phyloP scores from a whole-genome alignment of 2,888 invertebrate species.

The Mythimna pallens region DNA sequence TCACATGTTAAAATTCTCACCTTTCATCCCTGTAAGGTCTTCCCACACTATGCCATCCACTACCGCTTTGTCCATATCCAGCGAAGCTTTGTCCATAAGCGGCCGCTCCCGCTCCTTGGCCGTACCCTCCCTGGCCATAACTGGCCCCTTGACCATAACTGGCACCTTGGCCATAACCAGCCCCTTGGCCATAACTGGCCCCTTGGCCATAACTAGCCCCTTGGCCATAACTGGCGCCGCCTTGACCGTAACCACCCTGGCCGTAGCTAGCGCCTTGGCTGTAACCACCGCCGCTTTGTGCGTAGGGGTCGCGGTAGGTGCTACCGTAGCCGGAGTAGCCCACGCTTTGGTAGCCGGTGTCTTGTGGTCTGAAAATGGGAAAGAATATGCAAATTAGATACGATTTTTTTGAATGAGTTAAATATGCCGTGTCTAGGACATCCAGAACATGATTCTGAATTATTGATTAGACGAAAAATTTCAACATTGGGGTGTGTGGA shows the following conservation, averaged over 20 bases:
- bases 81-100: conserved; percentile 56
- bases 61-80: conserved; percentile 64
- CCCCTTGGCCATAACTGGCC: conserved; percentile 19
- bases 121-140: conserved; percentile 19
- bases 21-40: conserved; percentile 87
- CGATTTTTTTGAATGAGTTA: too few relatives aligned
- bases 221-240: conserved; percentile 21
- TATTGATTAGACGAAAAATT: too few relatives aligned
- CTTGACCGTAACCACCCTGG: conserved; percentile 31
- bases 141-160: conserved; percentile 7
- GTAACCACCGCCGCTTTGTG: conserved; percentile 62
- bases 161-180: conserved; percentile 11
- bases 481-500: too few relatives aligned
- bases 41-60: conserved; percentile 85
- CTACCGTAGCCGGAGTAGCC: conserved; percentile 60
- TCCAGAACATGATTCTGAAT: too few relatives aligned
- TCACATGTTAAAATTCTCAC: conserved; percentile 58
- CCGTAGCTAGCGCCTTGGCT: conserved; percentile 6
- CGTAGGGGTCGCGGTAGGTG: conserved; percentile 65
- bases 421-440: too few relatives aligned
- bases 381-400: not conserved
- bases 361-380: conserved; percentile 75
- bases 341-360: conserved; percentile 78
- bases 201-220: conserved; percentile 22
- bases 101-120: conserved; percentile 35